Base-by-base conservation (phyloP, 2,888 invertebrate species). In the Drosophila borborema region DNA sequence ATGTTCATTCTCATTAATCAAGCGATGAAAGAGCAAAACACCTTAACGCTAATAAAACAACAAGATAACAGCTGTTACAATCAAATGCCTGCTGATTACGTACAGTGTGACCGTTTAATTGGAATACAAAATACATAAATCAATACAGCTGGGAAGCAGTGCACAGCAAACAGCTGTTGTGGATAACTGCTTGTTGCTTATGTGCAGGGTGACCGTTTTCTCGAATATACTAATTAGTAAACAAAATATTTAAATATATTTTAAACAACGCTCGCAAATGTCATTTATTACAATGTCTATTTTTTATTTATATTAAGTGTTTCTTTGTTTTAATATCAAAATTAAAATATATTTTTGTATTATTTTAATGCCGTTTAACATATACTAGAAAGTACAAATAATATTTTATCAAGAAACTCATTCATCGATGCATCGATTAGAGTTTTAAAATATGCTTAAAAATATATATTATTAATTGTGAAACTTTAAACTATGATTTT, bases 1-100 rank as follows among this genome's bases (percentile, higher is more conserved):
- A 85, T 77, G 31, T 75, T 62, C 76, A 80, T 75, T 79, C 49
- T 74, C 71, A 67, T 74, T 71, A 51, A 77, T 51, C 38, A 43
- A 28, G 18, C 23, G 12, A 51, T 14, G 43, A 61, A 61, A 72
- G 45, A 20, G 45, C 46, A 14, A 55, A 59, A 64, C 64, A 74
- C 64, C 53, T 64, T 49, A 64, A 41, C 18, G 8, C 31, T 34
- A 28, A 41, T 7, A 28, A 20, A 58, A 56, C 48, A 74, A 62
- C 45, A 68, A 74, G 40, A 56, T 46, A 64, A 68, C 69, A 74
- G 69, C 74, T 74, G 74, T 74, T 73, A n/a, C 36, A 16, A 14
- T 8, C 14, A 20, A 51, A 14, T 9, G 46, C 2, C 14, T 38
- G 41, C 9, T 55, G 28, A 5, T 55, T 14, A 14, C 12, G n/a